These are phyloP conservation scores for Sarotherodon lohbergeri DNA, from an alignment of 2,113 vertebrate species.

Conservation along the genomic window DNA sequence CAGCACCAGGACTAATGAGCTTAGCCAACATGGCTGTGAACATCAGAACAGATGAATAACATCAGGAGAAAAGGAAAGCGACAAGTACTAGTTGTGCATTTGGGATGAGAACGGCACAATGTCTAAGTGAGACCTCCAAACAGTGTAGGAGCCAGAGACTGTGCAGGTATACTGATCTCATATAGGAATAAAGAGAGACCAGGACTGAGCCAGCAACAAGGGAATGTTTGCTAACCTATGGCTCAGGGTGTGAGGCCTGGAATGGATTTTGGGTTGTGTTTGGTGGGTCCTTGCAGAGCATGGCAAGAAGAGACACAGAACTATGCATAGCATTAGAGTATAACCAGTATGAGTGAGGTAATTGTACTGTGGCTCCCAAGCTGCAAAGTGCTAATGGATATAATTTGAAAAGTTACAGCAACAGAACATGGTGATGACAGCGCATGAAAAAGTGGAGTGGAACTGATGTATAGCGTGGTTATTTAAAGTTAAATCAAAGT, in stretches of 20 bases:
- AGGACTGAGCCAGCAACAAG: background rate
- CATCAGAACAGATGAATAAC: background rate
- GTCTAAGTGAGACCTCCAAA: slow-evolving; percentile 12
- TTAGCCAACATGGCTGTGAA: slow-evolving; percentile 1
- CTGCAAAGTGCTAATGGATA: slow-evolving; percentile 27
- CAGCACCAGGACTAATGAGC: background rate
- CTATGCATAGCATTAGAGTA: background rate
- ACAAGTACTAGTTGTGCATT: slow-evolving; percentile 2
- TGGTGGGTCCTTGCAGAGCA: background rate
- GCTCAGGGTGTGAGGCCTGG: slow-evolving; percentile 6
- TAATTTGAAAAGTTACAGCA: slow-evolving; percentile 1
- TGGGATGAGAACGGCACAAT: background rate
- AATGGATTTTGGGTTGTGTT: background rate
- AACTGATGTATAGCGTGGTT: background rate
- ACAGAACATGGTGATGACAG: background rate
- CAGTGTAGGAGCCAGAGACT: background rate
- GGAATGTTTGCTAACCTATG: slow-evolving; percentile 9
- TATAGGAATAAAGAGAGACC: background rate
- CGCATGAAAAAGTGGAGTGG: background rate
- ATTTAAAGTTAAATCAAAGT: background rate
- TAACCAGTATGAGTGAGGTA: background rate
- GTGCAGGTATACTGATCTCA: slow-evolving; percentile 41
- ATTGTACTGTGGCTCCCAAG: background rate
- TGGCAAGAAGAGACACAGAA: slow-evolving; percentile 11
- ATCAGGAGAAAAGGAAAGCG: background rate